Evolutionary conservation across 1,140 invertebrate genomes (phyloP).

Genomic region (Gryllus bimaculatus): DNA sequence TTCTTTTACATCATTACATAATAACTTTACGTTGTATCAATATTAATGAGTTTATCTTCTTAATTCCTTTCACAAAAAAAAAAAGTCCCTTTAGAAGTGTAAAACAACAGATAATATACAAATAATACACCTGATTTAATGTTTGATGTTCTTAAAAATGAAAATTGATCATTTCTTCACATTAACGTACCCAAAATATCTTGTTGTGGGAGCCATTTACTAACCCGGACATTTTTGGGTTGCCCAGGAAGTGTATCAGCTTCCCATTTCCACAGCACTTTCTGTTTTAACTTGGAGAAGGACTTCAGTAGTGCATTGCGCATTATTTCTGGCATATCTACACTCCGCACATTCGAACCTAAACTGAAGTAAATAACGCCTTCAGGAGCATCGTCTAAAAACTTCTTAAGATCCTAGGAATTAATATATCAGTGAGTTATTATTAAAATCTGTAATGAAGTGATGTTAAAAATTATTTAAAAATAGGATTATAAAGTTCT

Average conservation of each 20-base stretch:
- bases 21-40: too few relatives aligned
- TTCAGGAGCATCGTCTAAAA: slow-evolving; percentile 30
- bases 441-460: too few relatives aligned
- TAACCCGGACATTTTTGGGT: slow-evolving; percentile 30
- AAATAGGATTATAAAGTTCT: background rate
- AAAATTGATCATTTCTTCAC: too few relatives aligned
- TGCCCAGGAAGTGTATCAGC: slow-evolving; percentile 21
- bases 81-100: too few relatives aligned
- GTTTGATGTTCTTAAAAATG: too few relatives aligned
- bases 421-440: too few relatives aligned
- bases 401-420: slow-evolving; percentile 27
- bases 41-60: too few relatives aligned
- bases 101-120: too few relatives aligned
- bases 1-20: background rate
- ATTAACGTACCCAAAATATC: too few relatives aligned
- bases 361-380: slow-evolving; percentile 50
- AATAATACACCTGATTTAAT: too few relatives aligned
- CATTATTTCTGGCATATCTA: slow-evolving; percentile 40
- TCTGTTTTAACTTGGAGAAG: slow-evolving; percentile 44
- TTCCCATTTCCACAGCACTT: slow-evolving; percentile 33
- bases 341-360: slow-evolving; percentile 44
- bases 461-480: background rate
- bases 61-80: too few relatives aligned
- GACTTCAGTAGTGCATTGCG: slow-evolving; percentile 41
- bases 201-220: slow-evolving; percentile 36